These are phyloP conservation scores for Thysanoteuthis rhombus DNA, from an alignment of 2,888 invertebrate genomes.

Conservation along the genomic window DNA sequence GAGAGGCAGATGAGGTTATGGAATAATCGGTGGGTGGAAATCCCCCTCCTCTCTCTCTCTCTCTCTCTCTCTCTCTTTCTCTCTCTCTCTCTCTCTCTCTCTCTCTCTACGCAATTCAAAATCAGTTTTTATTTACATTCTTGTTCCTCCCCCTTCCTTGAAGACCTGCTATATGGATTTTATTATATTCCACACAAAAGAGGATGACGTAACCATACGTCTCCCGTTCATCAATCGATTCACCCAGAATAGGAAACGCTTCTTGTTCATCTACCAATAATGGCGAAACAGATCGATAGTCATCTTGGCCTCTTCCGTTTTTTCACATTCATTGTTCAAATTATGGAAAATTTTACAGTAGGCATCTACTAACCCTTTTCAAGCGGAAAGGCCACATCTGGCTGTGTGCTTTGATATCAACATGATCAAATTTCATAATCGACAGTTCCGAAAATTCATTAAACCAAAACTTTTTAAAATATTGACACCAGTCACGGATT, in stretches of 20 bases:
- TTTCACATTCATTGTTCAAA: neutral
- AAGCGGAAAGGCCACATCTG: no score
- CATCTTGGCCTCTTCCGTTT: neutral
- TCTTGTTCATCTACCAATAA: neutral
- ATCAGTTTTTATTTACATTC: no score
- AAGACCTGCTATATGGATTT: neutral
- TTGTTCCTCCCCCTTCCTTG: neutral
- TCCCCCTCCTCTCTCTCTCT: neutral
- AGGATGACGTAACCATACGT: neutral
- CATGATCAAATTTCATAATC: no score
- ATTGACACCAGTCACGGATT: no score
- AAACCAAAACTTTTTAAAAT: no score
- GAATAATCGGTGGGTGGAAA: neutral
- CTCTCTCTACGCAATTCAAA: no score
- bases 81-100: neutral
- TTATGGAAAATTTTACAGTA: neutral
- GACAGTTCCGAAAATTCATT: no score
- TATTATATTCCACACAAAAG: neutral
- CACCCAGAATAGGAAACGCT: neutral
- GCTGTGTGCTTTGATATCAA: no score
- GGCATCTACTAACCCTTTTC: no score
- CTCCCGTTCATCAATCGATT: neutral
- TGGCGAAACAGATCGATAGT: neutral
- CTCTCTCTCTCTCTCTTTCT: neutral
- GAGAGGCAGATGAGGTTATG: neutral